These are phyloP conservation scores for Aplysia californica DNA, from an alignment of 1,140 invertebrate species.

Conservation along the genomic window DNA sequence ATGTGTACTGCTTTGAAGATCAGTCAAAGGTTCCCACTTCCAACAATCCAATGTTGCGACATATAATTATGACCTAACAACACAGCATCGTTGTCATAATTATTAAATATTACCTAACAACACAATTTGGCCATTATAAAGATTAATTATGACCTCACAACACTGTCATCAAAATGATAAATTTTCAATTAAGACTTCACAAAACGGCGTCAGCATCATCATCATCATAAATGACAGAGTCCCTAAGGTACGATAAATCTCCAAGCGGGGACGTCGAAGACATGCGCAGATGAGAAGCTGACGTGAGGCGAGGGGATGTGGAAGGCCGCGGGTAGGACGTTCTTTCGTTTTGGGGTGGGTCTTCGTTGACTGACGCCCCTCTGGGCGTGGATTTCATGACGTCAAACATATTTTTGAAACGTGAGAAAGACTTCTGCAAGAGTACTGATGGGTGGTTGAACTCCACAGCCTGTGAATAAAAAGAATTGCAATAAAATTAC, in stretches of 20 bases:
- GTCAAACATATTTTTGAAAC: conserved; percentile 76
- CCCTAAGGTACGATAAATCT: background rate
- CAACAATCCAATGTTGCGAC: background rate
- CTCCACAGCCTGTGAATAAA: conserved; percentile 71
- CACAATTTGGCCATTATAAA: too few relatives aligned
- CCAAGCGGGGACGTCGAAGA: background rate
- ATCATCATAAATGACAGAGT: conserved; percentile 21
- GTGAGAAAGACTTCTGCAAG: conserved; percentile 73
- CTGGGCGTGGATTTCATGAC: conserved; percentile 56
- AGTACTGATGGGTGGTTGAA: conserved; percentile 79
- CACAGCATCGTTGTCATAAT: conserved; percentile 9
- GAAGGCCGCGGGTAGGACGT: background rate
- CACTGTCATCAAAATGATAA: too few relatives aligned
- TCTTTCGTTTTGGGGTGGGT: background rate
- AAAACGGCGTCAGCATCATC: too few relatives aligned
- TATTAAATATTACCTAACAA: background rate
- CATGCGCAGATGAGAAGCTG: background rate
- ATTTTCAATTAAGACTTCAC: too few relatives aligned
- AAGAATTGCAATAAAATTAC: background rate
- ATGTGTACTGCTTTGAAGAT: background rate
- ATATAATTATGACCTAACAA: background rate
- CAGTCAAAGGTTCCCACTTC: background rate
- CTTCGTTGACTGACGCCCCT: conserved; percentile 33
- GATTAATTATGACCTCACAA: too few relatives aligned
- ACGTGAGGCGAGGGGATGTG: background rate